Evolutionary conservation across 1,140 invertebrate genomes (phyloP).

Genomic region (Pararge aegeria): DNA sequence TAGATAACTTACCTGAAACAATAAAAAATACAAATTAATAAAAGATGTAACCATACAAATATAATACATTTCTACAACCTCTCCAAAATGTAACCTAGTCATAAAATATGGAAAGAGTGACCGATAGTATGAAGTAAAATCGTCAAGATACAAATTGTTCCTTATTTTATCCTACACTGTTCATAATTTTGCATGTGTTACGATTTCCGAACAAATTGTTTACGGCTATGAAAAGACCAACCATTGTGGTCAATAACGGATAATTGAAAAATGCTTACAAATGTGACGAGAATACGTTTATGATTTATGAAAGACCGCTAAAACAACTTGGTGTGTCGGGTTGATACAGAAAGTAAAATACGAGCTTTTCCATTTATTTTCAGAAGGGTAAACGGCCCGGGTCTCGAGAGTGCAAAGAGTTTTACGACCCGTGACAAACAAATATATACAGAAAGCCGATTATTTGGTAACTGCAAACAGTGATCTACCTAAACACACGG

Average conservation of each 20-base stretch:
- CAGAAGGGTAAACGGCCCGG: slow-evolving; percentile 23
- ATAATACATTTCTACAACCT: no score
- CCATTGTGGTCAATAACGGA: slow-evolving; percentile 68
- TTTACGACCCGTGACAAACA: slow-evolving; percentile 22
- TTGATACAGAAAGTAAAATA: slow-evolving; percentile 30
- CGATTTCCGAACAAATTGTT: slow-evolving; percentile 48
- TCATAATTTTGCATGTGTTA: background rate
- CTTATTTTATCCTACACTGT: background rate
- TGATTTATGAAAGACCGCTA: slow-evolving; percentile 60
- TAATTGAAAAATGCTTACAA: slow-evolving; percentile 70
- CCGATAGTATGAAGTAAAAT: background rate
- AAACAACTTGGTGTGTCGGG: slow-evolving; percentile 33
- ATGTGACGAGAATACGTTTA: slow-evolving; percentile 52
- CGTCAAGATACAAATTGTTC: background rate
- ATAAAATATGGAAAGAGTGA: slow-evolving; percentile 6
- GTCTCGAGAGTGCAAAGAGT: slow-evolving; percentile 19
- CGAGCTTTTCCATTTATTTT: slow-evolving; percentile 28
- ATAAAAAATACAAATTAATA: slow-evolving; percentile 34
- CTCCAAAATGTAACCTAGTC: background rate
- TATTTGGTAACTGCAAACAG: background rate
- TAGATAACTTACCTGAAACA: slow-evolving; percentile 50
- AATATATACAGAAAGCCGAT: background rate
- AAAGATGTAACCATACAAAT: slow-evolving; percentile 15
- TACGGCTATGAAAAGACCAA: slow-evolving; percentile 54
- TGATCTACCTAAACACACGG: background rate